These are phyloP conservation scores for Pyralis farinalis DNA, from an alignment of 2,888 invertebrate genomes.

Conservation along the genomic window DNA sequence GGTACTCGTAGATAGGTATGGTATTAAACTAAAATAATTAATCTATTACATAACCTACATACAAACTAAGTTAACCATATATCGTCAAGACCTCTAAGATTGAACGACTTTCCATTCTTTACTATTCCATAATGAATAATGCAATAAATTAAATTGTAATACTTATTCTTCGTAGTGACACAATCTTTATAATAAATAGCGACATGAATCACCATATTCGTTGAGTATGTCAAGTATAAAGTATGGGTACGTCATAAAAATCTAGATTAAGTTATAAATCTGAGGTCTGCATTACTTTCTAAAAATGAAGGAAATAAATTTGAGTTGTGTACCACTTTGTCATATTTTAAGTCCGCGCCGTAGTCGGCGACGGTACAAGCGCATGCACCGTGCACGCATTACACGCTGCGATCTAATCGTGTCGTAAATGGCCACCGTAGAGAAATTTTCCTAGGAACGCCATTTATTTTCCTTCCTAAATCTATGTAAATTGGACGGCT, in stretches of 20 bases:
- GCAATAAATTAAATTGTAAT: no score
- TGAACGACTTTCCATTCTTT: no score
- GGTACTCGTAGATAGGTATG: no score
- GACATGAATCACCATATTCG: neutral
- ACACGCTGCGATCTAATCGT: constrained; percentile 56
- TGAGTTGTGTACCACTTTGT: neutral
- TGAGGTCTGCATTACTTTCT: constrained; percentile 1
- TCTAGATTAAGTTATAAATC: constrained; percentile 7
- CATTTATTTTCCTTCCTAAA: constrained; percentile 50
- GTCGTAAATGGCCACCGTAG: constrained; percentile 53
- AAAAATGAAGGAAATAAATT: constrained; percentile 5
- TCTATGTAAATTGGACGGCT: constrained; percentile 44
- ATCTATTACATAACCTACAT: no score
- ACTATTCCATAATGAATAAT: no score
- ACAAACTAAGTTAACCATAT: no score
- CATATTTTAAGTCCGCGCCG: neutral
- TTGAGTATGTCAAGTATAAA: neutral
- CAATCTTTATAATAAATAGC: neutral
- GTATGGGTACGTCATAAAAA: constrained; percentile 1
- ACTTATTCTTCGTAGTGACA: no score
- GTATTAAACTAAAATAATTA: no score
- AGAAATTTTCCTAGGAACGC: constrained; percentile 53
- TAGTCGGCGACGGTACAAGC: neutral
- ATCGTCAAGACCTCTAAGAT: no score
- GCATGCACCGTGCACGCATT: constrained; percentile 39